These are phyloP conservation scores for Nomada lathburiana DNA, from an alignment of 2,888 invertebrate genomes.

Conservation along the genomic window DNA sequence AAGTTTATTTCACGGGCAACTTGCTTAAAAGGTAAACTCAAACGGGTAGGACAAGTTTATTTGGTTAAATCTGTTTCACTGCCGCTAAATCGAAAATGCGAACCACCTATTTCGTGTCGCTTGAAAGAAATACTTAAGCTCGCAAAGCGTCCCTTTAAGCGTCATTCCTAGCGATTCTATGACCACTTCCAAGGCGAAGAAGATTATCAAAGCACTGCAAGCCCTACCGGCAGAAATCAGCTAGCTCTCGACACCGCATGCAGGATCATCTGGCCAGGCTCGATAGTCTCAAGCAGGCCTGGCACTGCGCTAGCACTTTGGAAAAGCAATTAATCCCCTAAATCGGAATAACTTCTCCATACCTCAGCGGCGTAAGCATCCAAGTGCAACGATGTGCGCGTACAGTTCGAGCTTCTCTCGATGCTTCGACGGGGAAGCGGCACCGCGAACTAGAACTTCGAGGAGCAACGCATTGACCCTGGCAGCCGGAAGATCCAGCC, in stretches of 20 bases:
- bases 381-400: slow-evolving; percentile 8
- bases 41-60: no score
- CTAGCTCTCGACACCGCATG: no score
- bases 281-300: background rate
- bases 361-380: slow-evolving; percentile 34
- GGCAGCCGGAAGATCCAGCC: slow-evolving; percentile 48
- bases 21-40: no score
- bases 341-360: slow-evolving; percentile 38
- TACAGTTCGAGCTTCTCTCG: background rate
- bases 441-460: slow-evolving; percentile 68
- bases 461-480: slow-evolving; percentile 57
- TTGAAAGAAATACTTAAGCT: no score
- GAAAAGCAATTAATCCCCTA: slow-evolving; percentile 2
- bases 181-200: background rate
- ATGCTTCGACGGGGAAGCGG: background rate
- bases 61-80: background rate
- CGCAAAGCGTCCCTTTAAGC: no score
- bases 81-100: no score
- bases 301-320: no score
- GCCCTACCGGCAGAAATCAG: background rate
- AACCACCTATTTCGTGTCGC: no score
- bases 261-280: background rate
- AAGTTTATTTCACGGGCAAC: background rate
- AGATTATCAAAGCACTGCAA: background rate
- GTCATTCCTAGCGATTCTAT: no score